Base-by-base conservation (phyloP, 2,113 vertebrate genomes). In the Micromys minutus region DNA sequence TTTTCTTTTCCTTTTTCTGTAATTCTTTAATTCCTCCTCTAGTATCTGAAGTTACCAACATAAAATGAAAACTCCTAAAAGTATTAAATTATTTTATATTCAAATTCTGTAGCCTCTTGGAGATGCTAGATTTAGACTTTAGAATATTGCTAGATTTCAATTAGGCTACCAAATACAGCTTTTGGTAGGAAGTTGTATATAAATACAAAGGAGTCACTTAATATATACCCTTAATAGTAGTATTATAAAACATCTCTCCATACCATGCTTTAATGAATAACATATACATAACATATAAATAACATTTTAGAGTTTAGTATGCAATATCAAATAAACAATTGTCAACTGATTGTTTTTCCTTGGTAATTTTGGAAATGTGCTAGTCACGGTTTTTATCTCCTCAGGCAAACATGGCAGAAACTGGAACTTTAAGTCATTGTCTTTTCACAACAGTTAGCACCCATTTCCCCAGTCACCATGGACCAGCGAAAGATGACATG, bases 1-100 rank as follows among this genome's bases (percentile, higher is more conserved):
- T 65, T 11, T 13, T 7, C 13, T 11, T 34, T 26, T 42, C 5
- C 3, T n/a, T 71, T 36, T 2, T 3, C n/a, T 88, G n/a, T 52
- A 31, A 50, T 86, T 94, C 94, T 96, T 95, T 96, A 90, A 92
- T 85, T 75, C 89, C 79, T 92, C 90, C 91, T 59, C 57, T 10
- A 39, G 0, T 95, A 91, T 67, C n/a, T 47, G 63, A 81, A 97
- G 93, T 95, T 84, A 95, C 80, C 50, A 95, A 96, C 19, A 84
- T 84, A 96, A 91, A 87, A 0, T 31, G 13, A 95, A 63, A 90
- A 84, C 89, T 93, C 92, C 91, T 77, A 91, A 88, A 95, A 95
- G 94, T 2, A 95, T 94, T 8, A 45, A 24, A 80, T 80, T 86
- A 94, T 1, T 92, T 85, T 92, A 61, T 75, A 96, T 91, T 88